Evolutionary conservation across 2,888 invertebrate genomes (phyloP).

Genomic region (Coelopa pilipes): DNA sequence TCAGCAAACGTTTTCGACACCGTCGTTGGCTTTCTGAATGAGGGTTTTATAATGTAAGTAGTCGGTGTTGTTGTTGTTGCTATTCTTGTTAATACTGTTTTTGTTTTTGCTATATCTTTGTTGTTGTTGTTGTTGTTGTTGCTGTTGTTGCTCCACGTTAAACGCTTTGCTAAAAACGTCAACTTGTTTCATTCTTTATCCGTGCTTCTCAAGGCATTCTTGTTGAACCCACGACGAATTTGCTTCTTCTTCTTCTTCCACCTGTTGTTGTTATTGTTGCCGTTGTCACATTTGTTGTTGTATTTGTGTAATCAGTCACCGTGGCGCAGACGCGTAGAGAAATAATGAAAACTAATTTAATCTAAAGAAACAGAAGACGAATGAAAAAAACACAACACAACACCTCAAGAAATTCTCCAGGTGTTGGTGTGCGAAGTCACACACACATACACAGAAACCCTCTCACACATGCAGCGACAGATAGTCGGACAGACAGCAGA

Average conservation of each 20-base stretch:
- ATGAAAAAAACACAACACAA: neutral
- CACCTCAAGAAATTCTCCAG: neutral
- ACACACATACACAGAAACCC: neutral
- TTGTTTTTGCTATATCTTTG: no score
- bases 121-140: no score
- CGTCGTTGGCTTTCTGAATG: no score
- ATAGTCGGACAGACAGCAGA: no score
- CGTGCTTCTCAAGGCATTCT: constrained; percentile 48
- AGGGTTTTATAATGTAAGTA: no score
- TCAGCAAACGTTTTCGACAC: no score
- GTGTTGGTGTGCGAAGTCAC: neutral
- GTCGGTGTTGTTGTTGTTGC: no score
- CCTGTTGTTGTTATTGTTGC: constrained; percentile 10
- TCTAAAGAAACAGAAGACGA: neutral
- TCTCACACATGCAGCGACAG: neutral
- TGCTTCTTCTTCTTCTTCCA: neutral
- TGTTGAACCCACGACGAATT: constrained; percentile 31
- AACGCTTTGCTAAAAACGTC: constrained; percentile 9
- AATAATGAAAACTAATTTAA: no score
- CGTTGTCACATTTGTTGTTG: no score
- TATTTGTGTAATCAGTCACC: constrained; percentile 18
- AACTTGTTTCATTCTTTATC: constrained; percentile 45
- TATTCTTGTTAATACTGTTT: no score
- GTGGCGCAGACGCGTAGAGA: neutral
- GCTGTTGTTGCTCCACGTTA: no score